phyloP scores from a whole-genome alignment of 2,113 vertebrate species.

The Carlito syrichta region DNA sequence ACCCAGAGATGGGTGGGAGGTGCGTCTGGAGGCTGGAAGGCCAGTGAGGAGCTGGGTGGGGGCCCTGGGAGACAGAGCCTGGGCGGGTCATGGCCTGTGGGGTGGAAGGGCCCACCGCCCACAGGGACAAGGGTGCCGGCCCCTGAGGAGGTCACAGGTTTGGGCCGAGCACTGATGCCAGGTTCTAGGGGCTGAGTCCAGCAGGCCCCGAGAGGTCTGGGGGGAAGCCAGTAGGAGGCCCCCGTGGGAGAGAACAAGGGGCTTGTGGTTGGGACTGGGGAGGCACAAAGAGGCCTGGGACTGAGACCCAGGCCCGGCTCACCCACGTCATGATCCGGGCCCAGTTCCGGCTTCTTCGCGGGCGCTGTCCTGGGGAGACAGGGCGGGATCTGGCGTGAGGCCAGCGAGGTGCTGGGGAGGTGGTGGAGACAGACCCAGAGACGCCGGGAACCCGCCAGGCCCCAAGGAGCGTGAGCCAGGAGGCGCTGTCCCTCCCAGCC shows the following conservation, averaged over 20 bases:
- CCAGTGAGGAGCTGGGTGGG: background rate
- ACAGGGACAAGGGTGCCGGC: background rate
- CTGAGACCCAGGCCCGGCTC: background rate
- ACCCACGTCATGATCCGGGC: background rate
- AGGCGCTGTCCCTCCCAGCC: background rate
- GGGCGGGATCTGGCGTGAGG: background rate
- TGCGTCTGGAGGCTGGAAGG: background rate
- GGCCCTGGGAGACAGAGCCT: background rate
- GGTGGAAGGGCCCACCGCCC: accelerated
- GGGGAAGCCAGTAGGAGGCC: no score
- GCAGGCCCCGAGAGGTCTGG: background rate
- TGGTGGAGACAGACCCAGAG: background rate
- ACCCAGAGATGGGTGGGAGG: background rate
- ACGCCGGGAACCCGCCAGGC: background rate
- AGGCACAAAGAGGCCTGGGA: accelerated
- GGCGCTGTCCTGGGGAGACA: background rate
- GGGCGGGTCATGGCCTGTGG: background rate
- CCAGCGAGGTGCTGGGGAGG: no score
- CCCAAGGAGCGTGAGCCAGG: background rate
- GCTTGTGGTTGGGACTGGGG: background rate
- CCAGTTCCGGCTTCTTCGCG: background rate
- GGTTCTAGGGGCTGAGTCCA: background rate
- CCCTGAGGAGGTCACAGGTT: background rate
- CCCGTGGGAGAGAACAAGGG: background rate
- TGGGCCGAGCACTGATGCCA: accelerated